Conservation (phyloP, 2,113 vertebrate species). For the Scopus umbretta region DNA sequence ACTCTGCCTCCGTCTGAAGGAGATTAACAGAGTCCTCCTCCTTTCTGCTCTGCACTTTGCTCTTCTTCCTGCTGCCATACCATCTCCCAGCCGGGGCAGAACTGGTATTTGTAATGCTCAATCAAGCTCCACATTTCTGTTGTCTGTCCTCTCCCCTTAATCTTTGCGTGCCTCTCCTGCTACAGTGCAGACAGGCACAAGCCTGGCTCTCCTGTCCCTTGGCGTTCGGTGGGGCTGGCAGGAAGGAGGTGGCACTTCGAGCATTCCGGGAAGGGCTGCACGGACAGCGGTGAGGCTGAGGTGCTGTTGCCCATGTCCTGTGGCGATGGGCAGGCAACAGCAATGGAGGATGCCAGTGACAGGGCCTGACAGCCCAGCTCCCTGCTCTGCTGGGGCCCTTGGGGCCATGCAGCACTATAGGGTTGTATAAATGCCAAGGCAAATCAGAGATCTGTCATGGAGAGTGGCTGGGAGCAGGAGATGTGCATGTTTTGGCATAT, state of each 20-base stretch:
- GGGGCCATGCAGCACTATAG: neutral
- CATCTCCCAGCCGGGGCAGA: neutral
- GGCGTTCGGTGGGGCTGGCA: rapidly evolving
- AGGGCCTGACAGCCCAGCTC: neutral
- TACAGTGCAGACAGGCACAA: neutral
- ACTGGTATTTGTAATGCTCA: neutral
- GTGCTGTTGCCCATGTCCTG: neutral
- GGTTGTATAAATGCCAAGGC: neutral
- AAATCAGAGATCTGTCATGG: neutral
- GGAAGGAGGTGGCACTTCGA: neutral
- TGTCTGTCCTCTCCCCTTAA: neutral
- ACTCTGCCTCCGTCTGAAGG: neutral
- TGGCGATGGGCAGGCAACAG: neutral
- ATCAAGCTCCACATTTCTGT: neutral
- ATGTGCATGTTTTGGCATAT: neutral
- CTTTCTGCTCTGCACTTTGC: neutral
- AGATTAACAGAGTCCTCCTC: neutral
- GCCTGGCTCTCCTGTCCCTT: neutral
- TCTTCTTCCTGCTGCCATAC: neutral
- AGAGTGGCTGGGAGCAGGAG: neutral
- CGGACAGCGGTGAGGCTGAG: neutral
- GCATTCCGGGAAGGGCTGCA: neutral
- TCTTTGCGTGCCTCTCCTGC: neutral
- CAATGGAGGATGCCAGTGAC: neutral
- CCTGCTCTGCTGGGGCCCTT: neutral